A percentile compares a stretch with the other conserved stretches of the same genome.
Conservation (phyloP, 2,888 invertebrate genomes). For the Orthonevra nobilis region DNA sequence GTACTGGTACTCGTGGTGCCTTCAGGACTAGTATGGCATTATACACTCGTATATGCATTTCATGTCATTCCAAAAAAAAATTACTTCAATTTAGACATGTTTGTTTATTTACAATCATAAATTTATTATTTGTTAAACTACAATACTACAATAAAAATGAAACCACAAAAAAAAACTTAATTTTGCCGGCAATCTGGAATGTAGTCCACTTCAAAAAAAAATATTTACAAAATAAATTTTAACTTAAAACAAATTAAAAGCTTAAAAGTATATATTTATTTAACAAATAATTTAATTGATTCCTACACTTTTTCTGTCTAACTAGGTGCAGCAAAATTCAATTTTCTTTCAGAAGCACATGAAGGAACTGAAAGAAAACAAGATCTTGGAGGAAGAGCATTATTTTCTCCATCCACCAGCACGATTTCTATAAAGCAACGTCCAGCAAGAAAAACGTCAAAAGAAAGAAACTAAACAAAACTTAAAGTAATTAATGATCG, state of each 20-base stretch:
- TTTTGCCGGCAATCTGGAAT: too few species aligned
- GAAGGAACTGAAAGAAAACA: too few species aligned
- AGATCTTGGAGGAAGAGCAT: background rate
- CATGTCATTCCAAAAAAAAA: too few species aligned
- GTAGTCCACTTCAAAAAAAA: too few species aligned
- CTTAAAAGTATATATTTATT: conserved; percentile 27
- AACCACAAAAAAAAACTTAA: too few species aligned
- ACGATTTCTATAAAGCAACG: conserved; percentile 5
- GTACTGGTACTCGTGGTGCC: too few species aligned
- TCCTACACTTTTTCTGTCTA: conserved; percentile 41
- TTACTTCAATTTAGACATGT: too few species aligned
- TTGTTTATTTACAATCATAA: too few species aligned
- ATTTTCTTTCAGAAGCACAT: conserved; percentile 19
- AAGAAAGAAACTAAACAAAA: conserved; percentile 9
- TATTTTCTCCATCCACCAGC: conserved; percentile 14
- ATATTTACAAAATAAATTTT: conserved; percentile 50
- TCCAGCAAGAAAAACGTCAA: background rate
- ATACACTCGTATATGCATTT: too few species aligned
- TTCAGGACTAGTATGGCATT: too few species aligned
- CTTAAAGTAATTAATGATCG: conserved; percentile 53
- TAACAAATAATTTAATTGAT: conserved; percentile 33
- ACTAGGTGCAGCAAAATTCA: conserved; percentile 35
- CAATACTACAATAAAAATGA: too few species aligned
- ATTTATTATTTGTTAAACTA: too few species aligned
- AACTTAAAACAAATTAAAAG: conserved; percentile 30